These are phyloP conservation scores for Drosophila pectinifera DNA, from an alignment of 1,140 invertebrate species.

Conservation along the genomic window DNA sequence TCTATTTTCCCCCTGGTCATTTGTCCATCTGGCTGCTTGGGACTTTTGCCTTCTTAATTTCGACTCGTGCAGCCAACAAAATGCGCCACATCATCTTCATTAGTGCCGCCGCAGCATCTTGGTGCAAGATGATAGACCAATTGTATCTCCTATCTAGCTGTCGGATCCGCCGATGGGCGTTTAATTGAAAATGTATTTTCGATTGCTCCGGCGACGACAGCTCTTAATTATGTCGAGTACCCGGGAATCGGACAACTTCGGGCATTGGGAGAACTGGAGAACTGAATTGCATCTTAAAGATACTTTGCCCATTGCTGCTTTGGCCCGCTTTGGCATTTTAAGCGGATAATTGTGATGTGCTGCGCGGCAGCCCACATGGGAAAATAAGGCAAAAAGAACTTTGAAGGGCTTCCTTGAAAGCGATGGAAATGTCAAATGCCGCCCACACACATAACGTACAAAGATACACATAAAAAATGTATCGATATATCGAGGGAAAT, in stretches of 20 bases:
- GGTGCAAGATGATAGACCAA: slow-evolving; percentile 58
- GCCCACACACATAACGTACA: slow-evolving; percentile 30
- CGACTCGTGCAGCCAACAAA: slow-evolving; percentile 55
- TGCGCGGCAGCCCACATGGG: slow-evolving; percentile 35
- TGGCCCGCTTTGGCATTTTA: slow-evolving; percentile 72
- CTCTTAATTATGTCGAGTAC: slow-evolving; percentile 56
- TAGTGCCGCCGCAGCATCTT: slow-evolving; percentile 36
- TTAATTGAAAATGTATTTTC: slow-evolving; percentile 69
- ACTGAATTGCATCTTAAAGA: slow-evolving; percentile 73
- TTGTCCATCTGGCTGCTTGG: slow-evolving; percentile 48
- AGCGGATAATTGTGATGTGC: slow-evolving; percentile 74
- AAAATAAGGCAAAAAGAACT: slow-evolving; percentile 81
- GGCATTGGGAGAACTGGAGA: background rate
- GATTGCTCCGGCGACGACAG: slow-evolving; percentile 37
- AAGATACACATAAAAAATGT: too few relatives aligned
- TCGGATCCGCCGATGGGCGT: slow-evolving; percentile 55
- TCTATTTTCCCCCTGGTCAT: slow-evolving; percentile 43
- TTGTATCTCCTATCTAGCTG: slow-evolving; percentile 43
- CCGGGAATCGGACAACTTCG: slow-evolving; percentile 3
- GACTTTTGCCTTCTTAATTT: slow-evolving; percentile 65
- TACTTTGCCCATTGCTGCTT: slow-evolving; percentile 77
- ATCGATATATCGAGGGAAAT: background rate
- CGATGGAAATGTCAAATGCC: slow-evolving; percentile 45
- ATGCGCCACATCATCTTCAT: slow-evolving; percentile 60
- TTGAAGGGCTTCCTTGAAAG: slow-evolving; percentile 79